phyloP scores from a whole-genome alignment of 2,797 vertebrate species.

The Otolemur crassicaudatus region DNA sequence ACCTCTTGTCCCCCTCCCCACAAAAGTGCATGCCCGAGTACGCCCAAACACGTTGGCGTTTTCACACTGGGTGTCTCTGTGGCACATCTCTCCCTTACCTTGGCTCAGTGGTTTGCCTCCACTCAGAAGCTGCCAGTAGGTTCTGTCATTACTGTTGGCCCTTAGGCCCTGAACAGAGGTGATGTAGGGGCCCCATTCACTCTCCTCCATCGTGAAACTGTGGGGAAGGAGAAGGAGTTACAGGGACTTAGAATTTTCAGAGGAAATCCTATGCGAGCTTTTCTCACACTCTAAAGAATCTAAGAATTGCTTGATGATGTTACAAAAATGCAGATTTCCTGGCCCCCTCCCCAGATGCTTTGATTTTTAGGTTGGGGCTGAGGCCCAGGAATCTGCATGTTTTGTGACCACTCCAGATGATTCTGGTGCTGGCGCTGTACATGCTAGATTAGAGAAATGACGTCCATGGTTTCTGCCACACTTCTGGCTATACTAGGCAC shows the following conservation, averaged over 20 bases:
- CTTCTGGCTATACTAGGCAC: not conserved
- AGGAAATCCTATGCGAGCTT: not conserved
- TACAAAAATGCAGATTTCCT: not conserved
- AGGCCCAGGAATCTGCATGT: not conserved
- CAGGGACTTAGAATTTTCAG: not conserved
- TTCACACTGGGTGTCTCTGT: not conserved
- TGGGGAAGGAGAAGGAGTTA: not conserved
- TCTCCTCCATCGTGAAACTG: constrained; percentile 62
- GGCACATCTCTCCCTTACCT: constrained; percentile 45
- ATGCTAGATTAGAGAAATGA: not conserved
- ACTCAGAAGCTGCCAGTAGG: constrained; percentile 77
- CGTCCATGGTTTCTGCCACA: not conserved
- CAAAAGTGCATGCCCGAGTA: not conserved
- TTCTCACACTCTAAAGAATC: not conserved
- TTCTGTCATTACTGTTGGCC: constrained; percentile 39
- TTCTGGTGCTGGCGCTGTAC: not conserved
- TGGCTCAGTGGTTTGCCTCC: not conserved
- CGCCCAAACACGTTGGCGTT: rapidly evolving
- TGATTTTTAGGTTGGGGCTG: not conserved
- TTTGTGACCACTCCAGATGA: not conserved
- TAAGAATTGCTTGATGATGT: not conserved
- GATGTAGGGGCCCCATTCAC: constrained; percentile 62
- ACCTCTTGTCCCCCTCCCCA: rapidly evolving
- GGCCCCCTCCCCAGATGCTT: not conserved
- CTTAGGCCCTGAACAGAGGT: constrained; percentile 57